Conservation (phyloP, 2,888 invertebrate species). For the Eristalinus sepulchralis region DNA sequence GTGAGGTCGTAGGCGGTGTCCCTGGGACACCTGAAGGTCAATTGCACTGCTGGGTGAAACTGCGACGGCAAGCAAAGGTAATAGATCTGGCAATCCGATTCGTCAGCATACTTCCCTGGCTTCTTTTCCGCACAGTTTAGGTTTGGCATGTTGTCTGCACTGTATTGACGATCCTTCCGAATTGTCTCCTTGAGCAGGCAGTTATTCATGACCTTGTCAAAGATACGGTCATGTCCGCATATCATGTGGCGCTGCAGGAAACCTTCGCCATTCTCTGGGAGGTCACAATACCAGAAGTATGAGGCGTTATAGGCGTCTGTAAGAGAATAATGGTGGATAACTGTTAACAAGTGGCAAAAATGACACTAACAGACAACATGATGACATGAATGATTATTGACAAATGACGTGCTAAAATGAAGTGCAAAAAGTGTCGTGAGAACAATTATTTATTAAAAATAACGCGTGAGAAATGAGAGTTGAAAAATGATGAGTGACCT, state of each 20-base stretch:
- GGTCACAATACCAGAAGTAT: constrained; percentile 73
- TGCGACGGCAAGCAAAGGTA: constrained; percentile 65
- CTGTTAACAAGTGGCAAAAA: too few relatives aligned
- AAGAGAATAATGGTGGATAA: too few relatives aligned
- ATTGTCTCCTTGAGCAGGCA: constrained; percentile 69
- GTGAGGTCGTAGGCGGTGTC: constrained; percentile 63
- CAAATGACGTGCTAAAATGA: too few relatives aligned
- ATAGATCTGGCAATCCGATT: constrained; percentile 64
- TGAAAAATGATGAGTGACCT: too few relatives aligned
- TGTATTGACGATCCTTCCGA: background rate
- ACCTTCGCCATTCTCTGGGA: constrained; percentile 59
- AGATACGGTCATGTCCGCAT: constrained; percentile 63
- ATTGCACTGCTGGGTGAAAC: constrained; percentile 58
- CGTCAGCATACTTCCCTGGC: constrained; percentile 70
- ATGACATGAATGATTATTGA: too few relatives aligned
- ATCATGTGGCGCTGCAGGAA: constrained; percentile 68
- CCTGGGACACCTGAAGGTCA: constrained; percentile 62
- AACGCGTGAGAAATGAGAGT: too few relatives aligned
- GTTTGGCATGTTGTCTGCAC: background rate
- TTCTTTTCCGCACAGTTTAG: constrained; percentile 35
- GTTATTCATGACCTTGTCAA: constrained; percentile 56
- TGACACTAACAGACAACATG: too few relatives aligned
- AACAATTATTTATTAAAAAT: too few relatives aligned
- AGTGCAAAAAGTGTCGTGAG: too few relatives aligned
- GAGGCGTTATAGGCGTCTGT: constrained; percentile 57